These are phyloP conservation scores for Cirrhinus mrigala DNA, from an alignment of 2,797 vertebrate species.

Conservation along the genomic window DNA sequence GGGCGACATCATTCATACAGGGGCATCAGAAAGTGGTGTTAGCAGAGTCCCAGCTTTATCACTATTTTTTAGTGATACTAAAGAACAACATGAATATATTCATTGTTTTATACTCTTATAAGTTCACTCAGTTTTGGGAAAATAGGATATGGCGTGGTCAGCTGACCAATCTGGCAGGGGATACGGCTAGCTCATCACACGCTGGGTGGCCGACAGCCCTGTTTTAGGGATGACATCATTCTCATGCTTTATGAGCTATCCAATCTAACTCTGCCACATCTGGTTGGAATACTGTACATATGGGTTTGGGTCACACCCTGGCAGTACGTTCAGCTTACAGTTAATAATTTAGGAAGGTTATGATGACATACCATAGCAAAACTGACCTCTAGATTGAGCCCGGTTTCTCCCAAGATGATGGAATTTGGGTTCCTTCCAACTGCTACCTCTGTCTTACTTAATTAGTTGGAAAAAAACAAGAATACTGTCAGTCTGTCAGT, in stretches of 20 bases:
- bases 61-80: neutral
- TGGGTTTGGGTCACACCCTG: conserved; percentile 54
- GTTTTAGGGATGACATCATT: conserved; percentile 45
- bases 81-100: neutral
- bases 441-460: neutral
- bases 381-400: neutral
- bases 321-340: conserved; percentile 16
- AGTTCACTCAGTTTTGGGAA: conserved; percentile 30
- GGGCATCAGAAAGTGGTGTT: neutral
- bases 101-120: conserved; percentile 24
- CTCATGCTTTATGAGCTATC: conserved; percentile 29
- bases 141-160: conserved; percentile 32
- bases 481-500: neutral
- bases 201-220: conserved; percentile 40
- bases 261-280: conserved; percentile 22
- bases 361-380: conserved; percentile 18
- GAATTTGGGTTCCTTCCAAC: neutral
- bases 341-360: conserved; percentile 36
- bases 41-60: neutral
- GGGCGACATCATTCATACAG: neutral
- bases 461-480: too few species aligned
- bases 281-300: conserved; percentile 44
- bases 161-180: conserved; percentile 33
- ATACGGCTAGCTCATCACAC: conserved; percentile 33
- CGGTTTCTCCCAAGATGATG: neutral